Percentiles rank a stretch among this genome's conserved stretches.
phyloP scores from a whole-genome alignment of 2,113 vertebrate genomes.

The Plotosus lineatus region DNA sequence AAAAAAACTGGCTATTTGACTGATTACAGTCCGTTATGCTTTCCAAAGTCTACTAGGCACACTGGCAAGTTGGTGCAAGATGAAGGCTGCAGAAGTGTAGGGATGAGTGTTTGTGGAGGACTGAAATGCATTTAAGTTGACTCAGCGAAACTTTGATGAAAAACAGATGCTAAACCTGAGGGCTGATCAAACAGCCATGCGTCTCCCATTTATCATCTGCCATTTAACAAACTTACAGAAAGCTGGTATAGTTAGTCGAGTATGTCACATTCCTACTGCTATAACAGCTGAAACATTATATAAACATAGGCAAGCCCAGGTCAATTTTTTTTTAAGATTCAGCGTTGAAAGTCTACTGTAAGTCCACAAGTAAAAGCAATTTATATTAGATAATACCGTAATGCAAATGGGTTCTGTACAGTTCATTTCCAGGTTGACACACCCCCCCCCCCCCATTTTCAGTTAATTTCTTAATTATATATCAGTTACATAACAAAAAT shows the following conservation, averaged over 20 bases:
- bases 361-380: neutral
- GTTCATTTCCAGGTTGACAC: neutral
- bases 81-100: slow-evolving; percentile 22
- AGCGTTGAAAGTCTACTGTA: neutral
- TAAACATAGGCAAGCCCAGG: neutral
- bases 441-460: neutral
- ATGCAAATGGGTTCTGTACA: neutral
- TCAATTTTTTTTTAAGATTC: neutral
- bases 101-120: slow-evolving; percentile 1
- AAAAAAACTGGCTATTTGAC: slow-evolving; percentile 23
- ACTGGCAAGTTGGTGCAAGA: slow-evolving; percentile 36
- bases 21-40: slow-evolving; percentile 36
- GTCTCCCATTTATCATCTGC: slow-evolving; percentile 6
- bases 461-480: neutral
- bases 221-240: neutral
- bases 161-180: neutral
- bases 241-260: neutral
- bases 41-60: slow-evolving; percentile 20
- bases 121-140: slow-evolving; percentile 32
- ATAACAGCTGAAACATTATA: neutral
- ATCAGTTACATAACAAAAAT: neutral
- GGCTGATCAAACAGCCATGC: slow-evolving; percentile 18
- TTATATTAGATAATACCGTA: neutral
- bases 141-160: slow-evolving; percentile 31
- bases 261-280: neutral